These are phyloP conservation scores for Arnoldichthys spilopterus DNA, from an alignment of 2,797 vertebrate species.

Conservation along the genomic window DNA sequence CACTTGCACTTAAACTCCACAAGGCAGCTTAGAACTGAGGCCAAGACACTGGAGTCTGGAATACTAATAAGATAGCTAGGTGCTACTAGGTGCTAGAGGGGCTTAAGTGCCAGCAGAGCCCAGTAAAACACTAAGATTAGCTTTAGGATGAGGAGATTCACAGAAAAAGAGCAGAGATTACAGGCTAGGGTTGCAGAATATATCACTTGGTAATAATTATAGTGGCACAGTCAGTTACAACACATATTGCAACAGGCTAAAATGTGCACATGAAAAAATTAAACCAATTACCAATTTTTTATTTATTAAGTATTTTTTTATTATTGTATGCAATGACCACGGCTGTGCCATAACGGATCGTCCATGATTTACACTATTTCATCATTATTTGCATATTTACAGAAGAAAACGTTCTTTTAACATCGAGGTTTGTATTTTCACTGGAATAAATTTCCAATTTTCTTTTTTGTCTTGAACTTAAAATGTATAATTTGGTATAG, in stretches of 20 bases:
- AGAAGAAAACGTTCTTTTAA: no score
- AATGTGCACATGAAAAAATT: not conserved
- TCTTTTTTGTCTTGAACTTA: no score
- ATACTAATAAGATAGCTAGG: not conserved
- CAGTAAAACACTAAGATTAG: constrained; percentile 30
- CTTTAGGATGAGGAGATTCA: not conserved
- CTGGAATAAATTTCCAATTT: no score
- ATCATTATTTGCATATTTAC: no score
- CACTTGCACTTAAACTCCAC: not conserved
- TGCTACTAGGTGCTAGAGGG: not conserved
- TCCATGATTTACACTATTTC: no score
- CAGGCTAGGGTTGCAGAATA: not conserved
- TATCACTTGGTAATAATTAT: not conserved
- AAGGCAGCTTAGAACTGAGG: not conserved
- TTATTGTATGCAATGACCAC: not conserved
- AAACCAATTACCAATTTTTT: not conserved
- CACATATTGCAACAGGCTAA: not conserved
- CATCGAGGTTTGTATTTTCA: no score
- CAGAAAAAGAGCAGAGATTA: not conserved
- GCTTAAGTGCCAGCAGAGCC: not conserved
- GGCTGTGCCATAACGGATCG: no score
- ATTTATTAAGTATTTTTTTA: not conserved
- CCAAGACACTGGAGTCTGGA: not conserved
- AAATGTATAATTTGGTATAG: no score
- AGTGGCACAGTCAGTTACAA: not conserved